Percentiles rank a stretch among this genome's conserved stretches.
phyloP scores from a whole-genome alignment of 2,113 vertebrate species.

The Abramis brama region DNA sequence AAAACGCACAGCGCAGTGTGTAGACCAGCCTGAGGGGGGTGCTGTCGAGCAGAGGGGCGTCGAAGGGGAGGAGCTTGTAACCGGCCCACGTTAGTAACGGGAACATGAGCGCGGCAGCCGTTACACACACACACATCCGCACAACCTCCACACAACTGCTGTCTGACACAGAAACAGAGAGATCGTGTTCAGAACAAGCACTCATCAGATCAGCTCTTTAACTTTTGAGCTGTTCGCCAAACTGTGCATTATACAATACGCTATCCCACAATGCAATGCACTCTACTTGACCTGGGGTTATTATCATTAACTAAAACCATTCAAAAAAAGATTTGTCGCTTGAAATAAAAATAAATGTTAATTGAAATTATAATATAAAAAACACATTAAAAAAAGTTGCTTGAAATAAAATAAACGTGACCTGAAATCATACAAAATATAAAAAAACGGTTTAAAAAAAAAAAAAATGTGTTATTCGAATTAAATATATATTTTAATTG shows the following conservation, averaged over 20 bases:
- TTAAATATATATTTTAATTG: too few relatives aligned
- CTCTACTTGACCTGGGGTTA: neutral
- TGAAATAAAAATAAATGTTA: too few relatives aligned
- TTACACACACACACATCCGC: conserved; percentile 73
- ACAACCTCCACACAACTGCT: conserved; percentile 59
- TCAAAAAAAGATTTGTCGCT: too few relatives aligned
- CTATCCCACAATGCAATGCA: neutral
- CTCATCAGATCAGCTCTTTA: neutral
- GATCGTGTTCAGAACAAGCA: neutral
- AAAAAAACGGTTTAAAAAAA: too few relatives aligned
- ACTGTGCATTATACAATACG: neutral
- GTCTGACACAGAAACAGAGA: conserved; percentile 30
- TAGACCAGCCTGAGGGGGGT: conserved; percentile 83
- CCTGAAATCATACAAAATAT: neutral
- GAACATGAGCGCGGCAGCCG: conserved; percentile 78
- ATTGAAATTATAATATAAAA: too few relatives aligned
- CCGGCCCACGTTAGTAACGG: conserved; percentile 87
- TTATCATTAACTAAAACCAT: too few relatives aligned
- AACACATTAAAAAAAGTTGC: too few relatives aligned
- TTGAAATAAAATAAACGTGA: neutral
- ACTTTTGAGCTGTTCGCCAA: too few relatives aligned
- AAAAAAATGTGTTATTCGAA: too few relatives aligned
- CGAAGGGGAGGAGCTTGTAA: conserved; percentile 87
- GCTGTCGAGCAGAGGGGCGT: conserved; percentile 78
- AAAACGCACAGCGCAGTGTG: conserved; percentile 84